These are phyloP conservation scores for Notarius lentiginosus DNA, from an alignment of 2,113 vertebrate species.

Conservation along the genomic window DNA sequence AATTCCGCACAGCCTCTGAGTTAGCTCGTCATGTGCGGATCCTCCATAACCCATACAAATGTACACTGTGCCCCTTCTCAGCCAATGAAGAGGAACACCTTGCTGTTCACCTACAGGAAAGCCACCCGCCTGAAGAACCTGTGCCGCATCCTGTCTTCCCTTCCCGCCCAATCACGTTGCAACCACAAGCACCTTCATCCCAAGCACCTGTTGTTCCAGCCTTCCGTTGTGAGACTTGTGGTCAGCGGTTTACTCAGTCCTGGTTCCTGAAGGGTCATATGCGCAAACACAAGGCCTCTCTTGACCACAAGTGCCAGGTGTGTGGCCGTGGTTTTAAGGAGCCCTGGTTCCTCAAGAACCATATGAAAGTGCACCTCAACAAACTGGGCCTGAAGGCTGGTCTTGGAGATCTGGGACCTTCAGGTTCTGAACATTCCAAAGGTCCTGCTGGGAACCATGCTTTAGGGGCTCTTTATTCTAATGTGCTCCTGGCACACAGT, in stretches of 20 bases:
- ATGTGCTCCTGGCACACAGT: constrained; percentile 76
- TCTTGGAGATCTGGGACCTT: constrained; percentile 53
- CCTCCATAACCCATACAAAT: constrained; percentile 90
- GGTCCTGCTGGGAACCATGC: constrained; percentile 67
- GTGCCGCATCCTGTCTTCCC: constrained; percentile 57
- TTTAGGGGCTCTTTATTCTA: constrained; percentile 83
- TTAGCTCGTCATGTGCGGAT: constrained; percentile 87
- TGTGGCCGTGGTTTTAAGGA: constrained; percentile 93
- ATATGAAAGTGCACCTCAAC: constrained; percentile 94
- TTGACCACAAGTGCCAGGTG: constrained; percentile 90
- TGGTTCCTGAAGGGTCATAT: constrained; percentile 95
- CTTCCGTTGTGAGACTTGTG: constrained; percentile 86
- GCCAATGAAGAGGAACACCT: constrained; percentile 85
- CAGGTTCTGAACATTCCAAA: constrained; percentile 59
- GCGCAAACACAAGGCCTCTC: constrained; percentile 92
- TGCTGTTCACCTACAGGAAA: constrained; percentile 79
- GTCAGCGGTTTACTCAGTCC: constrained; percentile 90
- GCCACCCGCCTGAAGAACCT: constrained; percentile 66
- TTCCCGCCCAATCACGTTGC: constrained; percentile 35
- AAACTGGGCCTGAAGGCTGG: constrained; percentile 81
- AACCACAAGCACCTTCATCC: constrained; percentile 57
- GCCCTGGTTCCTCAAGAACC: constrained; percentile 94
- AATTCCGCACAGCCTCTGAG: constrained; percentile 88
- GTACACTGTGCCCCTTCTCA: constrained; percentile 86
- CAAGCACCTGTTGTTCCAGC: constrained; percentile 71